Base-by-base conservation (phyloP, 2,113 vertebrate genomes). In the Anser brachyrhynchus region DNA sequence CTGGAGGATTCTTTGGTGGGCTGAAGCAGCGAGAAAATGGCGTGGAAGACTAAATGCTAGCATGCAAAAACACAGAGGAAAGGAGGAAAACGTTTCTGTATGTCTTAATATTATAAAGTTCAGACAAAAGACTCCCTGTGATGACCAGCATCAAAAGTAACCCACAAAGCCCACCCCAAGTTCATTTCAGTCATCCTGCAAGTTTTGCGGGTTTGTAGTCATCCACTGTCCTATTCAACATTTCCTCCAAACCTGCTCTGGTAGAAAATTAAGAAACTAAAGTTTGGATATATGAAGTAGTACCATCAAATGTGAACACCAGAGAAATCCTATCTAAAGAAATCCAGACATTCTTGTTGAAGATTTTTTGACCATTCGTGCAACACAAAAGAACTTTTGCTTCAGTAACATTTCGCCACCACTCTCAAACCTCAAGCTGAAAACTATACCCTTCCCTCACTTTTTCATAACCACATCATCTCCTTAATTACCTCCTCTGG, bases 21-120 rank as follows among this genome's bases (percentile, higher is more conserved):
- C 86, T 93, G 73, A 75, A 81, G 46, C 23, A 65, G 31, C 33
- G 31, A 95, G 33, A 79, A 85, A 54, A 3, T 8, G 4, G 17
- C 41, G 5, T 59, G 66, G 51, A 87, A 95, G 93, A 84, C 19
- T 51, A 93, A 94, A 94, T 5, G 20, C 10, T 20, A 81, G 49
- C 28, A 21, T 35, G 75, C 69, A 39, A 59, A 84, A 91, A 71
- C 3, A 66, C 37, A 20, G 29, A 81, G 18, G 33, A n/a, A 26
- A 54, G 17, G 41, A 72, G 18, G 12, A 71, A 58, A 83, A 72
- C 3, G 11, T 6, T 49, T 61, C 35, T 61, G 25, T 1, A 0
- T 31, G 4, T 71, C 67, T 49, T 49, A 49, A 49, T 49, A 49
- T 49, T 49, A 49, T 21, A 49, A 49, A 20, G 22, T 11, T 49